phyloP scores from a whole-genome alignment of 2,888 invertebrate species.

The Malthinus seriepunctatus region DNA sequence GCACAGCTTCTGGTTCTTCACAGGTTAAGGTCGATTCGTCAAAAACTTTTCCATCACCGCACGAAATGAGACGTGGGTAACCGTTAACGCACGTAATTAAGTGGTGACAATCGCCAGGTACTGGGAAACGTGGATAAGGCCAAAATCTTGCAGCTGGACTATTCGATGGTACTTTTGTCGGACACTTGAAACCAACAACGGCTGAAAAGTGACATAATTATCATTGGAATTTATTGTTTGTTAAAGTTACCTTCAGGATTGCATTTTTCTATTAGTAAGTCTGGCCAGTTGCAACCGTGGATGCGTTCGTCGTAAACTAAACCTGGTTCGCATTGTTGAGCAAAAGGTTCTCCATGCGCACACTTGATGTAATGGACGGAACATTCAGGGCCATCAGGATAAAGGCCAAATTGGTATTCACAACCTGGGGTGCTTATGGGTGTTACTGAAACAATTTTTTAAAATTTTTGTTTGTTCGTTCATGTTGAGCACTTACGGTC shows the following conservation, averaged over 20 bases:
- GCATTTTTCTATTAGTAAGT: slow-evolving; percentile 82
- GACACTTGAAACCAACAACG: slow-evolving; percentile 91
- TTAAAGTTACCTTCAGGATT: slow-evolving; percentile 77
- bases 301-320: slow-evolving; percentile 86
- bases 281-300: slow-evolving; percentile 94
- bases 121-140: slow-evolving; percentile 90
- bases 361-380: slow-evolving; percentile 88
- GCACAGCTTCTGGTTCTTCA: slow-evolving; percentile 70
- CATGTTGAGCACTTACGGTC: slow-evolving; percentile 66
- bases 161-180: slow-evolving; percentile 79
- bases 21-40: slow-evolving; percentile 83
- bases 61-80: slow-evolving; percentile 83
- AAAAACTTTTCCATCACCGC: slow-evolving; percentile 86
- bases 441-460: slow-evolving; percentile 63
- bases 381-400: slow-evolving; percentile 78
- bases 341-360: slow-evolving; percentile 77
- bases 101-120: slow-evolving; percentile 83
- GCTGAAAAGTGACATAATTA: slow-evolving; percentile 57
- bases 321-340: slow-evolving; percentile 83
- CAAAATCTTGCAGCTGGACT: slow-evolving; percentile 86
- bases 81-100: slow-evolving; percentile 91
- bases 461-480: not conserved
- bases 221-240: not conserved
- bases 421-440: slow-evolving; percentile 82
- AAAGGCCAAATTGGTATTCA: slow-evolving; percentile 87